Base-by-base conservation (phyloP, 2,113 vertebrate genomes). In the Motacilla alba region DNA sequence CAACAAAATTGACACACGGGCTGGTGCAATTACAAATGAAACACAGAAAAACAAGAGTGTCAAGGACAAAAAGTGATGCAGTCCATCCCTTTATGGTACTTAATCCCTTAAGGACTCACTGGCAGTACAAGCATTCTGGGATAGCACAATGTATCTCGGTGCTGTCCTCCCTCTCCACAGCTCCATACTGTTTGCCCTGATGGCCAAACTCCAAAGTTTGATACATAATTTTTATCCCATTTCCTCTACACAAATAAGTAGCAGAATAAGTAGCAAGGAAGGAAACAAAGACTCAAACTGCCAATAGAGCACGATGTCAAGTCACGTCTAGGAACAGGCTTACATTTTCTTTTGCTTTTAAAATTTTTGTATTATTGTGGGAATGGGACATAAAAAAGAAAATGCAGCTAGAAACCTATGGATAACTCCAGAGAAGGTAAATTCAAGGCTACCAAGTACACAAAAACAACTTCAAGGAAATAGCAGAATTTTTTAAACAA, bases 361-460 rank as follows among this genome's bases (percentile, higher is more conserved):
- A 70, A 93, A 18, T 84, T 84, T 35, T 56, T 47, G 19, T 21
- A 44, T 63, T 68, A 64, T n/a, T 19, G 2, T 6, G 1, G n/a
- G 31, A 92, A 77, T 28, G 21, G 9, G 18, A 80, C 56, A 72
- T 8, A 44, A 8, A 20, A 59, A 64, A 69, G 9, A 52, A 74
- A 63, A 60, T 28, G 26, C 28, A 83, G 43, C 39, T 81, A 67
- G 53, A 63, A 59, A 64, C 31, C 13, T 64, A 75, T 31, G 18
- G 78, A 67, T 63, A 72, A 94, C 37, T 72, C 69, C 41, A 76
- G 56, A 84, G 76, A 56, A 49, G 22, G 49, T 16, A 87, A 93
- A 89, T 24, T 46, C 19, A 94, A 89, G 49, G 39, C 44, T 46
- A 94, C 31, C 63, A 93, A 95, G 87, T 49, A 60, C 62, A 83